Evolutionary conservation across 2,888 invertebrate species (phyloP).

Genomic region (Reticulitermes lucifugus): DNA sequence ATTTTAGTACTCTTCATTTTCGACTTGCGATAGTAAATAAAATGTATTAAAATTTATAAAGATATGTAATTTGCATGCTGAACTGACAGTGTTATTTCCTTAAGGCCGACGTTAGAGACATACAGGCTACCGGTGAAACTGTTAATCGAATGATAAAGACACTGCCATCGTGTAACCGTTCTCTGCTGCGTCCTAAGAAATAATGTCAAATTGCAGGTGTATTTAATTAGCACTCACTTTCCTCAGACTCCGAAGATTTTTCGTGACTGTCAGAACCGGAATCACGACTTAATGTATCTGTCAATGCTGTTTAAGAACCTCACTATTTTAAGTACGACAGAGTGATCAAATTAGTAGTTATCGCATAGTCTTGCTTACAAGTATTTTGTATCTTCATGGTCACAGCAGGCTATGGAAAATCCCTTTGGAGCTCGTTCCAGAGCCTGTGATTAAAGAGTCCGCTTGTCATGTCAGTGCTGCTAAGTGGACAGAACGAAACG

Average conservation of each 20-base stretch:
- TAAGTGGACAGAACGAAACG: conserved; percentile 2
- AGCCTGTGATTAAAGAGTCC: not conserved
- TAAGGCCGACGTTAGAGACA: too few species aligned
- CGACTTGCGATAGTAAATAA: too few species aligned
- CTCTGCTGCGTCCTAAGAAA: not conserved
- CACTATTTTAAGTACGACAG: not conserved
- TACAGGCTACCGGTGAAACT: too few species aligned
- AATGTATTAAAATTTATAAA: too few species aligned
- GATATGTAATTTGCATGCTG: too few species aligned
- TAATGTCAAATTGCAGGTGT: not conserved
- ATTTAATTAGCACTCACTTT: not conserved
- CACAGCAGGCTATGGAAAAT: too few species aligned
- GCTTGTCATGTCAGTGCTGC: not conserved
- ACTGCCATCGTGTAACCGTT: not conserved
- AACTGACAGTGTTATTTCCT: too few species aligned
- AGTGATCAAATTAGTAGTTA: conserved; percentile 6
- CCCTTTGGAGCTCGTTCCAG: not conserved
- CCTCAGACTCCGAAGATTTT: not conserved
- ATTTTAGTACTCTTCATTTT: too few species aligned
- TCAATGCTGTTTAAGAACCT: too few species aligned
- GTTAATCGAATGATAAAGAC: not conserved
- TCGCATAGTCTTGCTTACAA: conserved; percentile 1
- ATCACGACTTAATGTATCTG: too few species aligned
- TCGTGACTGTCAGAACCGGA: too few species aligned
- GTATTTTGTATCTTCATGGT: not conserved